These are phyloP conservation scores for Myxocyprinus asiaticus DNA, from an alignment of 2,113 vertebrate genomes.

Conservation along the genomic window DNA sequence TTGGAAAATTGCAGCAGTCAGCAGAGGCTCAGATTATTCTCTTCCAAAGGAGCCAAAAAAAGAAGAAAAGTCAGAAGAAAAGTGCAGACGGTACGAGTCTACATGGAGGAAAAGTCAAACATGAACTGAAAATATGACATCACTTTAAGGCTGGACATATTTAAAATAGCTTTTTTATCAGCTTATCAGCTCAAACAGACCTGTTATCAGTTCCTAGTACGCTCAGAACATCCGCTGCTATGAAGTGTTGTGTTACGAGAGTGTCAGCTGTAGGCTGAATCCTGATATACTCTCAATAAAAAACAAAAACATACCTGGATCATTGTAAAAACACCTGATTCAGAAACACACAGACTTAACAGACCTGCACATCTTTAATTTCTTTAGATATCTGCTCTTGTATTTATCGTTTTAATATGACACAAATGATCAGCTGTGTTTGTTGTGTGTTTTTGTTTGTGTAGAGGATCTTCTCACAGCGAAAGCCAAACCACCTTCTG, in stretches of 20 bases:
- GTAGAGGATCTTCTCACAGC: constrained; percentile 80
- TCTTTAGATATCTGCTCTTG: no score
- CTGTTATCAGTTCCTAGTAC: constrained; percentile 11
- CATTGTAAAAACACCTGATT: no score
- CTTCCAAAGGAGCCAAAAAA: constrained; percentile 80
- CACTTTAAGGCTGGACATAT: neutral
- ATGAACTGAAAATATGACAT: neutral
- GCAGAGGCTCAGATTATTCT: constrained; percentile 81
- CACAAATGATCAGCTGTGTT: no score
- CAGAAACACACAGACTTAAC: no score
- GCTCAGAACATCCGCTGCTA: neutral
- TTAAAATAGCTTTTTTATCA: no score
- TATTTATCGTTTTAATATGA: no score
- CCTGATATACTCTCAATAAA: neutral
- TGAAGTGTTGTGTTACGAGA: neutral
- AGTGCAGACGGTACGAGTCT: constrained; percentile 62
- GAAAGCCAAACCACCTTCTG: constrained; percentile 77
- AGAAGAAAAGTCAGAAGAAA: constrained; percentile 79
- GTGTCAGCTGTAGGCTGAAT: neutral
- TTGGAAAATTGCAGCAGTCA: constrained; percentile 82
- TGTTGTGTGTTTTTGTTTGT: constrained; percentile 21
- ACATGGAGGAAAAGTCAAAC: neutral
- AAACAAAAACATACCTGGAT: neutral
- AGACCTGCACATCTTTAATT: no score
- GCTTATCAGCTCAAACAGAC: neutral